These are phyloP conservation scores for Grus americana DNA, from an alignment of 2,113 vertebrate species.

Conservation along the genomic window DNA sequence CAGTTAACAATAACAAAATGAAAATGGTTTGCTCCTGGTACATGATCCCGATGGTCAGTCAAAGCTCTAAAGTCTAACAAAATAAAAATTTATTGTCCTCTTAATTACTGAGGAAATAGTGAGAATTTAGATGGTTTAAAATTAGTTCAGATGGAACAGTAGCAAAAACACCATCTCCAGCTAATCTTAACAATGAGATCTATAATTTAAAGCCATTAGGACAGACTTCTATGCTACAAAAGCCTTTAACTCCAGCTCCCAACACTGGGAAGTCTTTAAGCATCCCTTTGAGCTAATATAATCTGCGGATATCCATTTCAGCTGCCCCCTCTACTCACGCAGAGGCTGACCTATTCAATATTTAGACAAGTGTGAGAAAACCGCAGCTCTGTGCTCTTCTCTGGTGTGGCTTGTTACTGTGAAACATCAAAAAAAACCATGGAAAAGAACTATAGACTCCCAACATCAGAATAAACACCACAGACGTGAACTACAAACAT, in stretches of 20 bases:
- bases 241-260: background rate
- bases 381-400: background rate
- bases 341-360: background rate
- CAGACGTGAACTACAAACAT: background rate
- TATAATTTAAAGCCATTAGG: background rate
- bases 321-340: background rate
- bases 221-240: background rate
- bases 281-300: background rate
- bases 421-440: background rate
- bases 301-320: background rate
- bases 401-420: background rate
- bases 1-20: background rate
- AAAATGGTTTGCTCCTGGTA: background rate
- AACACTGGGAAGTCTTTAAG: background rate
- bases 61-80: background rate
- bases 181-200: background rate
- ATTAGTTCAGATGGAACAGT: background rate
- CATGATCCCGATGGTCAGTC: background rate
- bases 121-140: background rate
- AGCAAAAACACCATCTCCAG: background rate
- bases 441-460: background rate
- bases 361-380: background rate
- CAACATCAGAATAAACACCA: background rate
- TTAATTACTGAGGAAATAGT: background rate
- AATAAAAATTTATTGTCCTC: background rate